Conservation (phyloP, 2,113 vertebrate genomes). For the Takifugu flavidus region DNA sequence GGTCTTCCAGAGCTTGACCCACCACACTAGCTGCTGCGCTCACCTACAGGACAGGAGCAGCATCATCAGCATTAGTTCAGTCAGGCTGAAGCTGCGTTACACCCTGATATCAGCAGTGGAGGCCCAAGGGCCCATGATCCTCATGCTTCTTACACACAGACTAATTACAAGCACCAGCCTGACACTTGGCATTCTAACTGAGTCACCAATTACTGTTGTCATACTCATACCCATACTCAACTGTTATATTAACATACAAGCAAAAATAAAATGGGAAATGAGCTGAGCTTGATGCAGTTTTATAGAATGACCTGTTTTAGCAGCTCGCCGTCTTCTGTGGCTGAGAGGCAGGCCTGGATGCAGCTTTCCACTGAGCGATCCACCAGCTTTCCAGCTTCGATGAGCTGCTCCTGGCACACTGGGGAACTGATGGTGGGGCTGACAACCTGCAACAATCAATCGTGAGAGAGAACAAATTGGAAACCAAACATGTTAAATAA, state of each 20-base stretch:
- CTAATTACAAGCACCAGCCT: not conserved
- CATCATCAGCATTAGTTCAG: conserved; percentile 5
- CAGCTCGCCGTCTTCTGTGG: conserved; percentile 86
- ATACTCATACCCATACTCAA: too few species aligned
- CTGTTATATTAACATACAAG: too few species aligned
- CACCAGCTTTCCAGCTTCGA: conserved; percentile 94
- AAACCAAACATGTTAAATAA: not conserved
- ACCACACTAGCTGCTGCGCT: conserved; percentile 86
- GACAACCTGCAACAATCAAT: conserved; percentile 80
- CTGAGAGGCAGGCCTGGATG: conserved; percentile 89
- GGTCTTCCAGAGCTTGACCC: conserved; percentile 89
- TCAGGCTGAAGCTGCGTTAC: conserved; percentile 2
- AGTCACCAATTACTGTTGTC: too few species aligned
- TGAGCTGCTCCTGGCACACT: conserved; percentile 95
- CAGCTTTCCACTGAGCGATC: conserved; percentile 97
- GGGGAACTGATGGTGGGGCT: conserved; percentile 97
- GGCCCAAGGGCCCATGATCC: conserved; percentile 16
- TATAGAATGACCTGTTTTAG: conserved; percentile 85
- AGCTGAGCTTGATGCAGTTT: not conserved
- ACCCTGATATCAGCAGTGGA: not conserved
- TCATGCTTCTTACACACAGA: conserved; percentile 18
- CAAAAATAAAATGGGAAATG: too few species aligned
- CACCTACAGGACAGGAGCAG: conserved; percentile 44
- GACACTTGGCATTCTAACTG: not conserved
- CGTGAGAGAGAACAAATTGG: too few species aligned